These are phyloP conservation scores for Cyprinella venusta DNA, from an alignment of 2,797 vertebrate species.

Conservation along the genomic window DNA sequence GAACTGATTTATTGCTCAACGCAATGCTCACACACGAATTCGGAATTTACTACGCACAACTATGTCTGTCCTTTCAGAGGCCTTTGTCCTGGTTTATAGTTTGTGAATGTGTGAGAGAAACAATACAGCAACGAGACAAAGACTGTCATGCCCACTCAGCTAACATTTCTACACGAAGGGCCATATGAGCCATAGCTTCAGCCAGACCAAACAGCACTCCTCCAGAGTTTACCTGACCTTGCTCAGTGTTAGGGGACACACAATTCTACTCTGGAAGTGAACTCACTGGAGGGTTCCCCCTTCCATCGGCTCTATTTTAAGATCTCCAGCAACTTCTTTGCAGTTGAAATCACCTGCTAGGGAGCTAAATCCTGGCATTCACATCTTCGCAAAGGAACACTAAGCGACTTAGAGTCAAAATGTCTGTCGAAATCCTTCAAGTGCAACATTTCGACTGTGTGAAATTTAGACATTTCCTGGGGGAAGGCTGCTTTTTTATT, in stretches of 20 bases:
- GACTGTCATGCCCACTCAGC: background rate
- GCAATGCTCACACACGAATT: background rate
- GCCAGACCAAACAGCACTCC: constrained; percentile 19
- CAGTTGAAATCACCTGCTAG: constrained; percentile 48
- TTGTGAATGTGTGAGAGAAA: constrained; percentile 17
- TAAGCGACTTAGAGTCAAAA: constrained; percentile 26
- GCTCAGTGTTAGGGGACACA: constrained; percentile 34
- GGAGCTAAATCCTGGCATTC: constrained; percentile 27
- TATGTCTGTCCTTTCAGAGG: constrained; percentile 10
- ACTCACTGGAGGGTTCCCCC: constrained; percentile 24
- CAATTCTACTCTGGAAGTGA: constrained; percentile 25
- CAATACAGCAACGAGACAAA: constrained; percentile 7
- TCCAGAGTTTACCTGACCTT: constrained; percentile 45
- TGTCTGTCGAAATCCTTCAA: constrained; percentile 41
- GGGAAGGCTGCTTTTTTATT: background rate
- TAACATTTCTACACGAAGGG: background rate
- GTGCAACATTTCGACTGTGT: constrained; percentile 20
- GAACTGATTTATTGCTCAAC: constrained; percentile 15
- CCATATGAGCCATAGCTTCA: constrained; percentile 19
- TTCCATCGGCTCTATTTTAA: constrained; percentile 45
- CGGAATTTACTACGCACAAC: constrained; percentile 1
- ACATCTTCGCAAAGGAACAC: background rate
- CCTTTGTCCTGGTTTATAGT: constrained; percentile 6
- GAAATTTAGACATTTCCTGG: constrained; percentile 26
- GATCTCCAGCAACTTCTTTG: constrained; percentile 31